Evolutionary conservation across 2,888 invertebrate species (phyloP).

Genomic region (Ecliptopera silaceata): DNA sequence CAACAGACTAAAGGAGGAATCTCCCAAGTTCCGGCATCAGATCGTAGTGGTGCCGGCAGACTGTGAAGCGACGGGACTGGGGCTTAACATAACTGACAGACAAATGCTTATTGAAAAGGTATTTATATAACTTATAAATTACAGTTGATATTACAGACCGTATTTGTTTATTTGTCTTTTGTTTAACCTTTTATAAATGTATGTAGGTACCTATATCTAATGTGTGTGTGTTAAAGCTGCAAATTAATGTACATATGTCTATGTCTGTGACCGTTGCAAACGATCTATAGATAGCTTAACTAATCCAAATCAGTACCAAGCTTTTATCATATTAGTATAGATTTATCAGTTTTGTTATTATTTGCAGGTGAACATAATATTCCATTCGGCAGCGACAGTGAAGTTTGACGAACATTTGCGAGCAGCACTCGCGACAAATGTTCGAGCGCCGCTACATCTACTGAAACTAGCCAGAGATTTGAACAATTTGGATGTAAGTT

Average conservation of each 20-base stretch:
- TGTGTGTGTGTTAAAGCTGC: too few relatives aligned
- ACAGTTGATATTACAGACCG: too few relatives aligned
- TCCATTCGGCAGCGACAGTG: constrained; percentile 97
- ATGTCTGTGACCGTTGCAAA: too few relatives aligned
- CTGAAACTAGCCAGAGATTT: constrained; percentile 87
- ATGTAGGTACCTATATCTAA: too few relatives aligned
- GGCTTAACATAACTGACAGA: constrained; percentile 84
- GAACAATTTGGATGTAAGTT: constrained; percentile 73
- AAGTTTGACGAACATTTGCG: constrained; percentile 93
- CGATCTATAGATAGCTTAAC: too few relatives aligned
- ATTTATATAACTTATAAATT: too few relatives aligned
- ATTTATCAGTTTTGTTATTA: too few relatives aligned
- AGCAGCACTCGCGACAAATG: constrained; percentile 90
- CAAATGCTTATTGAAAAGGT: constrained; percentile 85
- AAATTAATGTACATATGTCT: too few relatives aligned
- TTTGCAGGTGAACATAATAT: constrained; percentile 82
- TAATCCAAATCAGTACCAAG: too few relatives aligned
- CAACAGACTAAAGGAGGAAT: constrained; percentile 62
- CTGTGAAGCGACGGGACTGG: constrained; percentile 85
- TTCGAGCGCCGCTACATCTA: constrained; percentile 88
- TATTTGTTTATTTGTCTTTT: too few relatives aligned
- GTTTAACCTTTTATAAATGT: too few relatives aligned
- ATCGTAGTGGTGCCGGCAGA: constrained; percentile 87
- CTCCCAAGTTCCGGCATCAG: constrained; percentile 84
- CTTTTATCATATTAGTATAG: too few relatives aligned